phyloP scores from a whole-genome alignment of 2,888 invertebrate species.

The Orchesellides sinensis region DNA sequence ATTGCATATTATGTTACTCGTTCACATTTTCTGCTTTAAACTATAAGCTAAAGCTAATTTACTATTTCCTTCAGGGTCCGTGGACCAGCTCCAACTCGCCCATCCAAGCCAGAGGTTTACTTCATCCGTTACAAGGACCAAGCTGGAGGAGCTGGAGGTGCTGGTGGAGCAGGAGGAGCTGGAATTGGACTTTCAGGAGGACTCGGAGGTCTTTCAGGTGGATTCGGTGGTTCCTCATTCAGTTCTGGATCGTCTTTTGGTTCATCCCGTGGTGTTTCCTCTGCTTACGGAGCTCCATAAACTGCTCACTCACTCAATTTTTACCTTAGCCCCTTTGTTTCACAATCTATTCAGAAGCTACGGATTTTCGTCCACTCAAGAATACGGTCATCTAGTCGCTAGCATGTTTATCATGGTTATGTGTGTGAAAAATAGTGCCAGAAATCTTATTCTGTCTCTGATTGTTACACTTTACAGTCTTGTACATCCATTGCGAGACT shows the following conservation, averaged over 20 bases:
- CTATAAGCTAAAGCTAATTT: not conserved
- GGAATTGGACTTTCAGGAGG: constrained; percentile 1
- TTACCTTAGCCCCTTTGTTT: constrained; percentile 5
- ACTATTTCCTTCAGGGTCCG: constrained; percentile 7
- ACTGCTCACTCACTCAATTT: not conserved
- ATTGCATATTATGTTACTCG: not conserved
- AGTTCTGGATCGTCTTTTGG: constrained; percentile 13
- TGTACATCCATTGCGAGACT: not conserved
- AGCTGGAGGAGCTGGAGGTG: constrained; percentile 9
- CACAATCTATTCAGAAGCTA: not conserved
- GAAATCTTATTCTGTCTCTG: constrained; percentile 14
- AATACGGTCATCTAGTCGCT: constrained; percentile 57
- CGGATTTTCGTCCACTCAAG: not conserved
- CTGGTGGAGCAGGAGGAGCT: constrained; percentile 20
- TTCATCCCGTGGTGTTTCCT: constrained; percentile 6
- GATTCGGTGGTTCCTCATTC: constrained; percentile 17
- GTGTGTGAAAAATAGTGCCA: not conserved
- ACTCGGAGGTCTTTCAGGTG: constrained; percentile 1
- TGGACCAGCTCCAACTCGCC: constrained; percentile 29
- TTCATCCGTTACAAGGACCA: constrained; percentile 64
- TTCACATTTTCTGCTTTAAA: not conserved
- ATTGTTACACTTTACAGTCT: constrained; percentile 4
- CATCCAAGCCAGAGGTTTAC: constrained; percentile 56
- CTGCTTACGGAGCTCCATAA: constrained; percentile 58
- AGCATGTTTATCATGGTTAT: constrained; percentile 12